A percentile compares a stretch with the other conserved stretches of the same genome.
phyloP scores from a whole-genome alignment of 1,140 invertebrate species.

The Heliconius melpomene region DNA sequence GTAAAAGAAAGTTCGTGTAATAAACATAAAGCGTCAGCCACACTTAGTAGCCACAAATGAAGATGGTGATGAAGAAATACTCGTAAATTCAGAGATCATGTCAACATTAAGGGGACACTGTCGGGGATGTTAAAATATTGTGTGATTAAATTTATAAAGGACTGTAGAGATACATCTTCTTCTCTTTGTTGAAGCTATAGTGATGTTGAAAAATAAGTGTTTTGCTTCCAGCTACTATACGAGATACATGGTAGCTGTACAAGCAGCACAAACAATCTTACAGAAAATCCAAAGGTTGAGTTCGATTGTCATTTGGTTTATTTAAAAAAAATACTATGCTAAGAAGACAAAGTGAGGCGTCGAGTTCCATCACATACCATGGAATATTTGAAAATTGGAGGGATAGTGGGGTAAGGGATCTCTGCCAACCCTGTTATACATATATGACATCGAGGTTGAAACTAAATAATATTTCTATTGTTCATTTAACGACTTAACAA shows the following conservation, averaged over 20 bases:
- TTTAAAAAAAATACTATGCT: not conserved
- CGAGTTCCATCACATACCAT: too few species aligned
- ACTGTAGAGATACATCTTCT: slow-evolving; percentile 24
- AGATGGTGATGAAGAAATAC: slow-evolving; percentile 26
- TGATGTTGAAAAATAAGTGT: not conserved
- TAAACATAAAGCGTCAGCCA: slow-evolving; percentile 16
- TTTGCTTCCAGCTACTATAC: not conserved
- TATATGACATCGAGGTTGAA: too few species aligned
- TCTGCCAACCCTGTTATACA: too few species aligned
- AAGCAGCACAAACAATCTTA: too few species aligned
- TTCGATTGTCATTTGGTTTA: not conserved
- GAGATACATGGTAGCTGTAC: too few species aligned
- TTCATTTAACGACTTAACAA: too few species aligned
- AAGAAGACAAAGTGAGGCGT: too few species aligned
- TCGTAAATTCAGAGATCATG: slow-evolving; percentile 25
- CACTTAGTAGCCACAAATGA: slow-evolving; percentile 27
- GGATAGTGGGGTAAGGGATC: too few species aligned
- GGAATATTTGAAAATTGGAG: too few species aligned
- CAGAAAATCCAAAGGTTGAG: too few species aligned
- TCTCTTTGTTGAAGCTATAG: not conserved
- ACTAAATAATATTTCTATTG: too few species aligned
- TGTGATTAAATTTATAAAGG: slow-evolving; percentile 34
- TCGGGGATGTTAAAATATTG: slow-evolving; percentile 30
- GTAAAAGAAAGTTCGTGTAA: slow-evolving; percentile 7
- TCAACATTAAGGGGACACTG: slow-evolving; percentile 33